Base-by-base conservation (phyloP, 2,888 invertebrate genomes). In the Hololepta plana region DNA sequence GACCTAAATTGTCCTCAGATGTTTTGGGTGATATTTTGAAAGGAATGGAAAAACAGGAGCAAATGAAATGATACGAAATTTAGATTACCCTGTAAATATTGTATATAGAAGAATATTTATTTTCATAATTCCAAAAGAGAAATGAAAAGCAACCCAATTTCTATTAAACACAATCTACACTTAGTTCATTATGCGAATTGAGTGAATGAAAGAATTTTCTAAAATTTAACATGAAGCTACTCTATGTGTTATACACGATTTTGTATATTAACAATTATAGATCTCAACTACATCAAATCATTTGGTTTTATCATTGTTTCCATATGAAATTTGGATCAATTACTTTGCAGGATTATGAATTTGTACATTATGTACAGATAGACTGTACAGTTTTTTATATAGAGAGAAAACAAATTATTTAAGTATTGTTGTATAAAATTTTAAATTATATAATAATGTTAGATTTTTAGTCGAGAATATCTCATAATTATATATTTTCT, bases 21-120 rank as follows among this genome's bases (percentile, higher is more conserved):
- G 39, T 52, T 24, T 41, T 52, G 20, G 52, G 52, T 23, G 52
- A 52, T 40, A 52, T 52, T 28, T 33, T 52, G 24, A 50, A 50
- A 35, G 42, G 48, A 34, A 52, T 52, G 52, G 48, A 45, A 31
- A 50, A 47, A 31, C 44, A 45, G 34, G 30, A 32, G 27, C 27
- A 32, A 20, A 26, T 28, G 24, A 26, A 28, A 30, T 34, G 25
- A 23, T 22, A 22, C 10, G 23, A 20, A 16, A 33, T 25, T 29
- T 28, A 32, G 28, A 24, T 27, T 31, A 24, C 10, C 15, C 15
- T 15, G 14, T 31, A 29, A 32, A 34, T 32, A 35, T 33, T 33
- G 20, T 35, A 32, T 33, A 35, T 15, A 33, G 31, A 28, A 30
- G 27, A 24, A 11, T 20, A 10, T 17, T 17, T n/a, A 6, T n/a